A percentile compares a stretch with the other conserved stretches of the same genome.
These are phyloP conservation scores for Capitulum mitella DNA, from an alignment of 2,888 invertebrate genomes.

Conservation along the genomic window DNA sequence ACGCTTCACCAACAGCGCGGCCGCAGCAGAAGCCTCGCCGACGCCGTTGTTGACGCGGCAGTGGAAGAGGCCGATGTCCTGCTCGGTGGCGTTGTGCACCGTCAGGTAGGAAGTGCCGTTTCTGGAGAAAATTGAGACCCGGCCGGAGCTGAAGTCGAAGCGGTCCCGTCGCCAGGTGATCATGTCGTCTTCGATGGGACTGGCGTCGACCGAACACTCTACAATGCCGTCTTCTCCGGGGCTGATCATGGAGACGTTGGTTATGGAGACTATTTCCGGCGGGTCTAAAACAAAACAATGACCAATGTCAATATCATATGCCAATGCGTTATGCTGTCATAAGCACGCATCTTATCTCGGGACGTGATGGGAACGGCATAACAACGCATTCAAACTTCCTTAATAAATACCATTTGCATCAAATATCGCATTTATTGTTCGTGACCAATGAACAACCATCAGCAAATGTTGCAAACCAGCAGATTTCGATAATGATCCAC, in stretches of 20 bases:
- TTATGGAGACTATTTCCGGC: constrained; percentile 32
- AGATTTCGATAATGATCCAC: too few species aligned
- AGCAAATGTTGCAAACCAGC: too few species aligned
- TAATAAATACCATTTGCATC: too few species aligned
- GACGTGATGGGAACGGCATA: too few species aligned
- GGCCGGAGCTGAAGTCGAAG: constrained; percentile 47
- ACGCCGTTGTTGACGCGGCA: constrained; percentile 86
- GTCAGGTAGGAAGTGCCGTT: constrained; percentile 20
- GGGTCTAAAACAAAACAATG: constrained; percentile 29
- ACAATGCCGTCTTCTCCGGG: constrained; percentile 33
- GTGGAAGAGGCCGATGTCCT: constrained; percentile 78
- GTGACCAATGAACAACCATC: too few species aligned
- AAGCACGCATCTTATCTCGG: too few species aligned
- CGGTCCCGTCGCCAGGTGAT: constrained; percentile 74
- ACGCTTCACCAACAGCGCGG: constrained; percentile 83
- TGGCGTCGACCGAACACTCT: constrained; percentile 69
- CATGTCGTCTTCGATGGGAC: constrained; percentile 73
- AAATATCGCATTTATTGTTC: too few species aligned
- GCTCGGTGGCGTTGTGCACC: constrained; percentile 66
- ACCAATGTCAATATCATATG: too few species aligned
- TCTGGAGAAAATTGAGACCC: neutral
- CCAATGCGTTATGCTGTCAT: too few species aligned
- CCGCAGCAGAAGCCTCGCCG: constrained; percentile 63
- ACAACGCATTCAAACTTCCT: too few species aligned
- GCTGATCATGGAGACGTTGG: constrained; percentile 31